Evolutionary conservation across 2,888 invertebrate species (phyloP).

Genomic region (Lysandra bellargus): DNA sequence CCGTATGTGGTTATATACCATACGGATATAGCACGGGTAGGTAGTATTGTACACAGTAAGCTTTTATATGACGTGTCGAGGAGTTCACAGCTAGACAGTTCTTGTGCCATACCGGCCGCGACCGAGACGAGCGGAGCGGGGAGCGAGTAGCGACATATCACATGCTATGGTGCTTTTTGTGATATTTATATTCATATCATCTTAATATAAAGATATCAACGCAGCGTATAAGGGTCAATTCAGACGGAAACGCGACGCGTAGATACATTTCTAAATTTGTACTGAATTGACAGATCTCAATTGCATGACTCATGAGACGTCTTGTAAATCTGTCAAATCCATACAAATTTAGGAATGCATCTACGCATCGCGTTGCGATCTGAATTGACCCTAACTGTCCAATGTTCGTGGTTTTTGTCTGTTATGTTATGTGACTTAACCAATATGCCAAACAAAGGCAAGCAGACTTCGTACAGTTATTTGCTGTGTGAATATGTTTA

Average conservation of each 20-base stretch:
- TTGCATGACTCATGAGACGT: too few species aligned
- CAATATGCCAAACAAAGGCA: background rate
- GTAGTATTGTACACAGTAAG: constrained; percentile 44
- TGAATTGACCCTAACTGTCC: too few species aligned
- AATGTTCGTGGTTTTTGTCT: too few species aligned
- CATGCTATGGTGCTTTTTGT: background rate
- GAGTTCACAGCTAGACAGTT: constrained; percentile 37
- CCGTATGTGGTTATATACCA: background rate
- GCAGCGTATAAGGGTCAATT: background rate
- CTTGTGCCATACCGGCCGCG: constrained; percentile 37
- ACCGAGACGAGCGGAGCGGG: constrained; percentile 10
- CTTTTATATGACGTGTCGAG: constrained; percentile 41
- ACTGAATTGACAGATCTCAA: too few species aligned
- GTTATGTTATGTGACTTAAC: too few species aligned
- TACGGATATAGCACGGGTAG: constrained; percentile 38
- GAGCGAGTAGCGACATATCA: constrained; percentile 4
- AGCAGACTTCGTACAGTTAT: background rate
- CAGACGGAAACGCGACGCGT: too few species aligned
- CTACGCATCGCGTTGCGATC: too few species aligned
- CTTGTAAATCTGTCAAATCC: too few species aligned
- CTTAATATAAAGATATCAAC: background rate
- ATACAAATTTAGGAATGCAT: too few species aligned
- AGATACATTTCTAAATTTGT: too few species aligned
- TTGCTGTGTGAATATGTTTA: background rate
- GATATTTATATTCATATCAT: background rate